Conservation (phyloP, 2,888 invertebrate species). For the Melanotus villosus region DNA sequence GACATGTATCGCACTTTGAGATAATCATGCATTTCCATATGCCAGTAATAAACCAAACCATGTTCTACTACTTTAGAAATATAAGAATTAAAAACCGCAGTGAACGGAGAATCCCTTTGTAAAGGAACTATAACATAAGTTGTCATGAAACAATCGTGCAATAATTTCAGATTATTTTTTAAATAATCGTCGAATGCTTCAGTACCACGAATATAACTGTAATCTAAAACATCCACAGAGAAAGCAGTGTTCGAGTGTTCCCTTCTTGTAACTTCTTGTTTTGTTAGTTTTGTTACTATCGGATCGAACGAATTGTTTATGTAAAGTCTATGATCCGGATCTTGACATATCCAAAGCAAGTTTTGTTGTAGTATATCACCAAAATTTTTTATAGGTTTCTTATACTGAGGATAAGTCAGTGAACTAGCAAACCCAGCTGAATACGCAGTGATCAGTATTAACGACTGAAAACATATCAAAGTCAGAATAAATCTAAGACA, state of each 20-base stretch:
- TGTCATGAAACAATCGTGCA: conserved; percentile 45
- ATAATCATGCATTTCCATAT: conserved; percentile 15
- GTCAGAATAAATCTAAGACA: conserved; percentile 23
- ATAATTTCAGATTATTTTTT: conserved; percentile 42
- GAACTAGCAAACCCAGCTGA: conserved; percentile 41
- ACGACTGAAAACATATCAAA: conserved; percentile 21
- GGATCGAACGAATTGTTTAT: not conserved
- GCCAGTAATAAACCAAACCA: conserved; percentile 52
- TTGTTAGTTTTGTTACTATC: not conserved
- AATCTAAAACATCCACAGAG: not conserved
- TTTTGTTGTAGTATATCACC: conserved; percentile 50
- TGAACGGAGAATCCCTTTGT: conserved; percentile 50
- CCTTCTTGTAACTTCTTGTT: too few species aligned
- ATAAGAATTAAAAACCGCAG: conserved; percentile 45
- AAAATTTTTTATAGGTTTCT: conserved; percentile 31
- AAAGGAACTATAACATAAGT: conserved; percentile 49
- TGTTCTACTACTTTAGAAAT: conserved; percentile 44
- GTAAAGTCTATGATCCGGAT: not conserved
- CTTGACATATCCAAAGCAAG: conserved; percentile 45
- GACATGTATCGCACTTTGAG: conserved; percentile 32
- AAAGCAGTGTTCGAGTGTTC: not conserved
- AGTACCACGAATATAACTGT: not conserved
- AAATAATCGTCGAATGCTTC: conserved; percentile 45
- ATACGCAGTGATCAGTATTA: conserved; percentile 34
- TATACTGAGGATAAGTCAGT: conserved; percentile 32